These are phyloP conservation scores for Drosophila quinaria DNA, from an alignment of 2,888 invertebrate genomes.

Conservation along the genomic window DNA sequence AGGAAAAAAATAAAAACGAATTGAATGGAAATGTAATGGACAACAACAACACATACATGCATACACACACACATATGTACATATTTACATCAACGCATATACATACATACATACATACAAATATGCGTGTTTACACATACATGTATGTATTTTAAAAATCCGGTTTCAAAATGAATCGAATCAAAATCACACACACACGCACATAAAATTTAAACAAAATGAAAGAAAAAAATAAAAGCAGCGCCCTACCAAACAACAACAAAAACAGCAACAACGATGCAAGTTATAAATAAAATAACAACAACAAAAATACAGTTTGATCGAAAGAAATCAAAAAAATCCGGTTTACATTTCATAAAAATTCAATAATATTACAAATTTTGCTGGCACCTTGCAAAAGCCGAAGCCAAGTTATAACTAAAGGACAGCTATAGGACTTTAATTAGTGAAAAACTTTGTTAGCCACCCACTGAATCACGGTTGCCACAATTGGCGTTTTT, in stretches of 20 bases:
- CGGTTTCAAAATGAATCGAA: constrained; percentile 74
- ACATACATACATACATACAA: not conserved
- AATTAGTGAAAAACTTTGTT: constrained; percentile 29
- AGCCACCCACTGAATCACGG: constrained; percentile 47
- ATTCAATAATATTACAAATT: constrained; percentile 23
- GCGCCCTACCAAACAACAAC: constrained; percentile 52
- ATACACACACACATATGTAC: not conserved
- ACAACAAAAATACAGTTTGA: constrained; percentile 36
- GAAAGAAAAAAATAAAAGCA: constrained; percentile 34
- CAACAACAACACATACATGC: constrained; percentile 7
- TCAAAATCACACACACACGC: constrained; percentile 43
- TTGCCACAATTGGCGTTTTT: too few relatives aligned
- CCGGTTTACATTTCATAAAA: constrained; percentile 46
- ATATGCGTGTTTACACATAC: too few relatives aligned
- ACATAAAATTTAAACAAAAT: constrained; percentile 27
- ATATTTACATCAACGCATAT: not conserved
- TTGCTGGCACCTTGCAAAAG: not conserved
- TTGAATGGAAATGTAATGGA: constrained; percentile 67
- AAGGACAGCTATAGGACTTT: constrained; percentile 6
- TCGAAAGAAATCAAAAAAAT: constrained; percentile 58
- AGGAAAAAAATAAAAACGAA: constrained; percentile 22
- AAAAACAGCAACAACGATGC: constrained; percentile 13
- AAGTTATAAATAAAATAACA: constrained; percentile 41
- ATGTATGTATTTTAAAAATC: constrained; percentile 68
- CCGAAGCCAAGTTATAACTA: not conserved